Evolutionary conservation across 2,797 vertebrate species (phyloP), one percentile per base, ranked within the genome.

Genomic region (Sebastes itinus): DNA sequence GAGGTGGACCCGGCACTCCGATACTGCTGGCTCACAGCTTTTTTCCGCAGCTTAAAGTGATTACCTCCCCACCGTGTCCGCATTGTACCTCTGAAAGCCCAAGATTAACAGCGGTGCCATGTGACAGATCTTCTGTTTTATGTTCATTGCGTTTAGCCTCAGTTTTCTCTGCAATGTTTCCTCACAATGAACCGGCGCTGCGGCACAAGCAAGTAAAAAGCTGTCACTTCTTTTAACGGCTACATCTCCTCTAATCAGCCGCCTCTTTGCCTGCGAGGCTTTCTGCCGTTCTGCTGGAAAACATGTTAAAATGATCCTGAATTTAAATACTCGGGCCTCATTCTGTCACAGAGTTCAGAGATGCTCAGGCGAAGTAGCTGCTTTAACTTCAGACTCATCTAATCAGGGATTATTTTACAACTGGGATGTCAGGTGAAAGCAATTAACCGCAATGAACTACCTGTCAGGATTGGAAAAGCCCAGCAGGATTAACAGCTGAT

Each of bases 1-100:
- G 77, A 69, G 70, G 73, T 80, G 62, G 77, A 87, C 81, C 65
- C 65, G 13, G 8, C 33, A 61, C 75, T 85, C 49, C 20, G 6
- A 80, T 88, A 82, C 66, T 88, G 87, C 92, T 89, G 66, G 13
- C 87, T 94, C 87, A 85, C 91, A 67, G 66, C 38, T 90, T 92
- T 89, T 32, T 77, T 49, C 60, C 16, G 9, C 82, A 87, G 84
- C 84, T 91, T 93, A 80, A 91, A 92, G 85, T 92, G 84, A 94
- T 94, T 92, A 91, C 75, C 72, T 90, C 84, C 67, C 80, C 54
- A 78, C 81, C 64, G 58, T 72, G 79, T 84, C 65, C 60, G 77
- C 74, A 73, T 60, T 78, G 54, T 82, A 56, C 72, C 72, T 69
- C 80, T 77, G 67, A 87, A 88, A 84, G 64, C 80, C 65, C 32